Evolutionary conservation across 2,888 invertebrate genomes (phyloP).

Genomic region (Adelphocoris suturalis): DNA sequence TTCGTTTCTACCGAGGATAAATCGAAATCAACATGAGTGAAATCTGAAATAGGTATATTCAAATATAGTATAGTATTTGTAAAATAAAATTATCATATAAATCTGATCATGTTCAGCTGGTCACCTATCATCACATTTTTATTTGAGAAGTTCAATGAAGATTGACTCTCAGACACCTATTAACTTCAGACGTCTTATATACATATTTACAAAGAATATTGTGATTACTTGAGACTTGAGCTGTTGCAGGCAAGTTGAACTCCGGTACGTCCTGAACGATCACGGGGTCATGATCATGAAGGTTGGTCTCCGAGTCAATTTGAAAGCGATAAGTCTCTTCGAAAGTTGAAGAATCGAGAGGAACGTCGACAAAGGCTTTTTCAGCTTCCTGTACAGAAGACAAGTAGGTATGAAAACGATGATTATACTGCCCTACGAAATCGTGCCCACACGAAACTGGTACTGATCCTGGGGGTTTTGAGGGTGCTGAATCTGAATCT

Average conservation of each 20-base stretch:
- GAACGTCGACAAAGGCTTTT: conserved; percentile 33
- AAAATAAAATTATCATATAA: not conserved
- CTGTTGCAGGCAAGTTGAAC: not conserved
- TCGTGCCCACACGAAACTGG: too few species aligned
- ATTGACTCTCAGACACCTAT: too few species aligned
- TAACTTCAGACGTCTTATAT: too few species aligned
- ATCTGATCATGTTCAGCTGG: too few species aligned
- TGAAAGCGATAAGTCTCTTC: not conserved
- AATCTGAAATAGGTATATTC: not conserved
- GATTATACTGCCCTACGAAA: too few species aligned
- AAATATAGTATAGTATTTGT: not conserved
- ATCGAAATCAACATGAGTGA: not conserved
- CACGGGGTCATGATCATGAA: not conserved
- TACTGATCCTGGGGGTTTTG: too few species aligned
- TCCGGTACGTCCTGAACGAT: not conserved
- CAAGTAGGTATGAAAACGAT: too few species aligned
- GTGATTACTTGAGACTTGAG: not conserved
- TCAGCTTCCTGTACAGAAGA: conserved; percentile 18
- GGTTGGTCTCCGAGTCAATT: not conserved
- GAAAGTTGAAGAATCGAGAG: not conserved
- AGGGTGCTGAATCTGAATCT: too few species aligned
- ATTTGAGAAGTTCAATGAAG: too few species aligned
- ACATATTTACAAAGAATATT: not conserved
- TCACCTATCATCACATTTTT: too few species aligned
- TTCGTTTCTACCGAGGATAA: not conserved